These are phyloP conservation scores for Apoderus coryli DNA, from an alignment of 2,888 invertebrate genomes.

Conservation along the genomic window DNA sequence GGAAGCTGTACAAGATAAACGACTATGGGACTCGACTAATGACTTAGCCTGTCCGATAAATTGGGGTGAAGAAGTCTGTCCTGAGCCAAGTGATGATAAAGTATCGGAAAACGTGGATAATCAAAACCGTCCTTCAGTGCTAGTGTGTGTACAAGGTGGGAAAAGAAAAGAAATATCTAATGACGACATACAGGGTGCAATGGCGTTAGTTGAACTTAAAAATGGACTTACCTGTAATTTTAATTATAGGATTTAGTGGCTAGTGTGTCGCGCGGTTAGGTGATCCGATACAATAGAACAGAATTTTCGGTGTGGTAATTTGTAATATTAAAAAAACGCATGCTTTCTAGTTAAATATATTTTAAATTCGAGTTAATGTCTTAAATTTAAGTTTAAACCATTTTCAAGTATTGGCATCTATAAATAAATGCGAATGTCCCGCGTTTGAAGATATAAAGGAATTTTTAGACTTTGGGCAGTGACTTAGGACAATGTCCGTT, in stretches of 20 bases:
- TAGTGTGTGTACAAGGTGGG: conserved; percentile 35
- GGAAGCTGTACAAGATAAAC: conserved; percentile 33
- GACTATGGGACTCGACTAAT: conserved; percentile 29
- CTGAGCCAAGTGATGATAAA: conserved; percentile 10
- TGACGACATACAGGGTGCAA: conserved; percentile 42
- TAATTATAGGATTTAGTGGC: conserved; percentile 23
- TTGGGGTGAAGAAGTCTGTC: conserved; percentile 30
- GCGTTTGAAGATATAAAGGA: too few relatives aligned
- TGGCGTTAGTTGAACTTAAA: conserved; percentile 45
- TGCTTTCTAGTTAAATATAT: too few relatives aligned
- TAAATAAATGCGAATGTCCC: too few relatives aligned
- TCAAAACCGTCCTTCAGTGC: conserved; percentile 38
- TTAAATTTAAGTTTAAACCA: too few relatives aligned
- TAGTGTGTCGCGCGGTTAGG: not conserved
- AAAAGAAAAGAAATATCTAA: conserved; percentile 27
- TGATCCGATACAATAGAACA: not conserved
- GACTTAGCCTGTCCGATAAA: conserved; percentile 38
- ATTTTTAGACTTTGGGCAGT: too few relatives aligned
- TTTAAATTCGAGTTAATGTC: too few relatives aligned
- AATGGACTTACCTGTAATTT: conserved; percentile 24
- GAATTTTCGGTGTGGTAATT: not conserved
- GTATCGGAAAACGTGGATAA: conserved; percentile 26
- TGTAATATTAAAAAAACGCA: too few relatives aligned
- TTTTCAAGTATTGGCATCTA: too few relatives aligned
- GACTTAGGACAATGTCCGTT: too few relatives aligned